Evolutionary conservation across 1,140 invertebrate genomes (phyloP).

Genomic region (Littorina saxatilis): DNA sequence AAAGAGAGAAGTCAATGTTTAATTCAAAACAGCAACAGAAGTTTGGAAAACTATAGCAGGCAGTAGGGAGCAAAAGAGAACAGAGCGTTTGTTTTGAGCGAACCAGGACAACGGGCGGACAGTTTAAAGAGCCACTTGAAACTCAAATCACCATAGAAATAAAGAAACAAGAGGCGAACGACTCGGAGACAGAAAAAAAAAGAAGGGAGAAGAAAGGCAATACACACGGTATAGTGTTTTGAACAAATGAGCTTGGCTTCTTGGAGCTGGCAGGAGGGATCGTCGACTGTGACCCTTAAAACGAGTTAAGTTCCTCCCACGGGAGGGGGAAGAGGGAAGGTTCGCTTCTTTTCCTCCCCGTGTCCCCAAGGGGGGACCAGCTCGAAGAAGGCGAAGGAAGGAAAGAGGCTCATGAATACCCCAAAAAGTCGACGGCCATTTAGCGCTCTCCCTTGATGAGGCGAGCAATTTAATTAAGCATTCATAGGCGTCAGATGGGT

Average conservation of each 20-base stretch:
- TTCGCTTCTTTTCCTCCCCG: background rate
- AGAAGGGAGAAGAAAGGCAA: background rate
- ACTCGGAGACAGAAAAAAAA: background rate
- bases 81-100: too few relatives aligned
- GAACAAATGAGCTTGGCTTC: slow-evolving; percentile 32
- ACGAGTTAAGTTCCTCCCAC: slow-evolving; percentile 30
- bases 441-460: slow-evolving; percentile 11
- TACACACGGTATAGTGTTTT: slow-evolving; percentile 1
- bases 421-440: slow-evolving; percentile 15
- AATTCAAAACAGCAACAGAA: background rate
- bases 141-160: too few relatives aligned
- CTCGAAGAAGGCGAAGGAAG: background rate
- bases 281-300: slow-evolving; percentile 17
- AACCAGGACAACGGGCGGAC: too few relatives aligned
- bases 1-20: background rate
- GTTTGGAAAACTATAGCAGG: background rate
- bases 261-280: background rate
- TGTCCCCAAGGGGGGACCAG: background rate
- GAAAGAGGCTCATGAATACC: slow-evolving; percentile 5
- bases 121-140: too few relatives aligned
- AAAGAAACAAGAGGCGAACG: background rate
- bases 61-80: too few relatives aligned
- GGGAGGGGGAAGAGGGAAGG: slow-evolving; percentile 6
- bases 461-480: slow-evolving; percentile 34
- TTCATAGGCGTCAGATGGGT: slow-evolving; percentile 36